Evolutionary conservation across 2,888 invertebrate genomes (phyloP).

Genomic region (Mellilla xanthometata): DNA sequence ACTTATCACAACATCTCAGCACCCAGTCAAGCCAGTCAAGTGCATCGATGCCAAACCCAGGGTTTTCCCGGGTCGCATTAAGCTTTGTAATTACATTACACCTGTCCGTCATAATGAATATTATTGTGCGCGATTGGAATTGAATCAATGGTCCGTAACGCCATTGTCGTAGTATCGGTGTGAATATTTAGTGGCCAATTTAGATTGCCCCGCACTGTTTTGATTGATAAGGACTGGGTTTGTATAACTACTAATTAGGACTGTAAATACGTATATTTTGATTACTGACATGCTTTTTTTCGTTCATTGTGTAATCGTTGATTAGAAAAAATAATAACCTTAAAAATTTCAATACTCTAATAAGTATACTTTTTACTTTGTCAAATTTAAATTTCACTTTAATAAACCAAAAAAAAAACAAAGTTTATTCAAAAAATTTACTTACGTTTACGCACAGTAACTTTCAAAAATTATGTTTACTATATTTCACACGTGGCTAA

Average conservation of each 20-base stretch:
- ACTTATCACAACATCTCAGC: too few species aligned
- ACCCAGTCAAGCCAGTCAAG: slow-evolving; percentile 6
- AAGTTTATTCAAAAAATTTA: too few species aligned
- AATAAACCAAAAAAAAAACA: too few species aligned
- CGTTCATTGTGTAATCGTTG: too few species aligned
- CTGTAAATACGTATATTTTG: slow-evolving; percentile 2
- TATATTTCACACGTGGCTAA: too few species aligned
- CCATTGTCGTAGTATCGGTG: slow-evolving; percentile 68
- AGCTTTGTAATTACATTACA: slow-evolving; percentile 69
- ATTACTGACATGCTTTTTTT: neutral
- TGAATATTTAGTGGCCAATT: slow-evolving; percentile 78
- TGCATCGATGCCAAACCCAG: slow-evolving; percentile 17
- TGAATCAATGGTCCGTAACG: slow-evolving; percentile 74
- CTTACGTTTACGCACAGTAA: too few species aligned
- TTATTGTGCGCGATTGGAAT: slow-evolving; percentile 79
- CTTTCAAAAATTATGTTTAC: too few species aligned
- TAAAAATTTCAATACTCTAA: too few species aligned
- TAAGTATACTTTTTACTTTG: too few species aligned
- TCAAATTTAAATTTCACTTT: too few species aligned
- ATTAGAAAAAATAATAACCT: too few species aligned
- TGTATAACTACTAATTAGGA: slow-evolving; percentile 15
- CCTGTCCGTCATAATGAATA: slow-evolving; percentile 80
- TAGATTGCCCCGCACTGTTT: slow-evolving; percentile 41
- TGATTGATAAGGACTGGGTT: slow-evolving; percentile 8
- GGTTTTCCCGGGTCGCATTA: slow-evolving; percentile 24